Base-by-base conservation (phyloP, 1,140 invertebrate genomes). In the Zaprionus tsacasi region DNA sequence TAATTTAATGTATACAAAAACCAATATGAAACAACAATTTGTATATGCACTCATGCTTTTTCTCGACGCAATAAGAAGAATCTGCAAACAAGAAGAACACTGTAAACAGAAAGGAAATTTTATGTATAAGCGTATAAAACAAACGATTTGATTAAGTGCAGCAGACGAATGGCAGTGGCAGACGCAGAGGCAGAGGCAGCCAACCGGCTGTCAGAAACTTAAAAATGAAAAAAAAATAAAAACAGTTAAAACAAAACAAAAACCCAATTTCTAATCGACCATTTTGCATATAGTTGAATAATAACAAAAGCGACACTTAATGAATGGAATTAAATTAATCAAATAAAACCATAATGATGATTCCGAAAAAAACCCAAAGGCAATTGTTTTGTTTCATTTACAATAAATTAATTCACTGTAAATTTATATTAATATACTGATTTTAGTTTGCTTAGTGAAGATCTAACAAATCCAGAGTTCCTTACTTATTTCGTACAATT, bases 231-330 rank as follows among this genome's bases (percentile, higher is more conserved):
- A 15, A 15, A 60, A 68, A 35, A 36, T 59, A 63, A 15, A 69
- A 57, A 68, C 35, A 63, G 17, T 50, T 50, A 21, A 21, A 72
- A 64, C 58, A 30, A 71, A 77, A 69, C 67, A 66, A 81, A 75
- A 89, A 58, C 65, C 74, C 45, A 50, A 80, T 83, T 88, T 88
- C 85, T 88, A 83, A 88, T 89, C 85, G 85, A 88, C 75, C 77
- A 88, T 88, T 88, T 88, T 89, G 71, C 83, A 78, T 88, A 74
- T 89, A 89, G 74, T 89, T 89, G 78, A 88, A 89, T 89, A 86
- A 86, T 73, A 87, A 79, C 57, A 71, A 74, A 76, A 72, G 48
- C 72, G 65, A 83, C 83, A 80, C 77, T 88, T 75, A 88, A 89
- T 68, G 70, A 89, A 88, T 83, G 85, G 83, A 88, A 88, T 81